Conservation (phyloP, 2,113 vertebrate species). For the Lucifuga dentata region DNA sequence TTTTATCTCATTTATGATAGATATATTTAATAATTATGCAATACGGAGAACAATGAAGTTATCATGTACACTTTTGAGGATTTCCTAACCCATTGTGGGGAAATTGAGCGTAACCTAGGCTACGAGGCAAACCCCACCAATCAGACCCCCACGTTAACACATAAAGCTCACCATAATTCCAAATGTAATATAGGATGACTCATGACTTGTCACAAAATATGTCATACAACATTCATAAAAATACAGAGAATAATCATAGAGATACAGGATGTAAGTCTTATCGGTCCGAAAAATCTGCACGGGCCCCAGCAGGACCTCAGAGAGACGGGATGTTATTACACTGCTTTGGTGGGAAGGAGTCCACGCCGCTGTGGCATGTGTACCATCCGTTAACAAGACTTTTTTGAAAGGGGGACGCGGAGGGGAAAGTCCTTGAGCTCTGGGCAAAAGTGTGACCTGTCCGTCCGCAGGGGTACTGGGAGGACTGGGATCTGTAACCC, state of each 20-base stretch:
- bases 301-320: slow-evolving; percentile 46
- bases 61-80: slow-evolving; percentile 29
- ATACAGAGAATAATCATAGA: slow-evolving; percentile 52
- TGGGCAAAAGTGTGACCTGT: slow-evolving; percentile 73
- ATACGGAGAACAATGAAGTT: slow-evolving; percentile 47
- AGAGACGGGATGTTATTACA: slow-evolving; percentile 75
- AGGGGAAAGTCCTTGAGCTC: slow-evolving; percentile 76
- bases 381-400: slow-evolving; percentile 84
- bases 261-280: slow-evolving; percentile 26
- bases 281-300: background rate
- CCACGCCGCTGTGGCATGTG: slow-evolving; percentile 81
- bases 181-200: slow-evolving; percentile 49
- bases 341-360: slow-evolving; percentile 78
- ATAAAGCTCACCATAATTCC: slow-evolving; percentile 66
- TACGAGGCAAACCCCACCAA: slow-evolving; percentile 18
- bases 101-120: background rate
- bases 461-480: slow-evolving; percentile 78
- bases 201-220: slow-evolving; percentile 53
- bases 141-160: slow-evolving; percentile 59
- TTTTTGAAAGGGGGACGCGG: slow-evolving; percentile 80
- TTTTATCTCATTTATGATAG: slow-evolving; percentile 36
- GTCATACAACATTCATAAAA: slow-evolving; percentile 56
- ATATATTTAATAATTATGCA: slow-evolving; percentile 51
- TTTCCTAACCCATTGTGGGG: slow-evolving; percentile 29
- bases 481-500: slow-evolving; percentile 78